Percentiles rank a stretch among this genome's conserved stretches.
Conservation (phyloP, 1,140 invertebrate species). For the Lamellibrachia luymesi region DNA sequence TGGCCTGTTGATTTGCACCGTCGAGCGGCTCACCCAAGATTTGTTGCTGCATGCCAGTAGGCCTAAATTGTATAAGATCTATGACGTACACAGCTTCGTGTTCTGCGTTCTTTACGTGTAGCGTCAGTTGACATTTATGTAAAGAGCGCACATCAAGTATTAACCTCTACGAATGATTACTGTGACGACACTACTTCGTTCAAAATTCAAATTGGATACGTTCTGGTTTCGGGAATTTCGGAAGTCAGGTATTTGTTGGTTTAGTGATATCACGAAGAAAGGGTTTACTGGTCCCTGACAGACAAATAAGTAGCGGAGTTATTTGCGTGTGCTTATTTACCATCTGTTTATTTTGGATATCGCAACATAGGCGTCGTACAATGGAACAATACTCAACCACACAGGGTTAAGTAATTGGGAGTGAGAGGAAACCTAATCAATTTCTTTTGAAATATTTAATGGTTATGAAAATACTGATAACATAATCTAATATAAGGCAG, state of each 20-base stretch:
- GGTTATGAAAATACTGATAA: no score
- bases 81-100: not conserved
- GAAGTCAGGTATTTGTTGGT: not conserved
- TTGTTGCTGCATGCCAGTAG: not conserved
- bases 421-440: no score
- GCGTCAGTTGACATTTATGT: not conserved
- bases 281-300: no score
- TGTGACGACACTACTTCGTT: not conserved
- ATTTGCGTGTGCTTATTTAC: no score
- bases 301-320: no score
- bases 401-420: no score
- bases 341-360: no score
- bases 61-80: not conserved
- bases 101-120: not conserved
- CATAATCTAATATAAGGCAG: no score
- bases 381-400: no score
- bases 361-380: no score
- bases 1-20: not conserved
- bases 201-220: not conserved
- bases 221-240: not conserved
- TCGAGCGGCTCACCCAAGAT: not conserved
- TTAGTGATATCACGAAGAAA: no score
- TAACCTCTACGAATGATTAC: not conserved
- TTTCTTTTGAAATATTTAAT: no score
- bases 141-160: not conserved